Evolutionary conservation across 2,888 invertebrate genomes (phyloP), one percentile per base, ranked within the genome.

Genomic region (Camponotus fellah): DNA sequence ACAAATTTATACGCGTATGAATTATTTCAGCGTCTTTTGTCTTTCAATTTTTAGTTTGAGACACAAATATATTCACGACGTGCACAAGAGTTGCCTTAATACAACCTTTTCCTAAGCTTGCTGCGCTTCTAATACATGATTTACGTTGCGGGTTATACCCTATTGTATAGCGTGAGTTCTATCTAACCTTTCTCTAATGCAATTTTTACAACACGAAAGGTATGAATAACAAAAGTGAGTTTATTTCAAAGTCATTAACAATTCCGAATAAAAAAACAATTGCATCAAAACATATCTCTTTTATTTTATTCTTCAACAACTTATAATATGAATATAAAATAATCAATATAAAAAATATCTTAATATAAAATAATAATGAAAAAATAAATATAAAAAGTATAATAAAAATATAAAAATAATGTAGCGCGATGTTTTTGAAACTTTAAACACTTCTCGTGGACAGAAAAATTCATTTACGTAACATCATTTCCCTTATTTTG

Each of bases 101-200:
- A 14, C n/a, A 77, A 58, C 34, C 14, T 58, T 74, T 68, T 68
- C 14, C 10, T 58, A 77, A 40, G 14, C 32, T 68, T 14, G 21
- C 46, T 62, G 34, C 12, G 4, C 14, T 43, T 77, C 21, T 32
- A 43, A 77, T 68, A 14, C 58, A 68, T 65, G 53, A 66, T 68
- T 77, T 68, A 77, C 8, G 1, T 68, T n/a, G 14, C 9, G n/a
- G 32, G 21, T 14, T 77, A 65, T 77, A 77, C 5, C 68, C 43
- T 58, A 43, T 58, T 43, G 37, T 34, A 40, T 56, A 68, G 40
- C 26, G 32, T 56, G 32, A 77, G 56, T n/a, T 26, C 26, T 53
- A 26, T 53, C 53, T 68, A 68, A 77, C 68, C 56, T 79, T 60
- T 3, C 37, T 80, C 37, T 71, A 60, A 60, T 71, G 5, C 37